phyloP scores from a whole-genome alignment of 2,113 vertebrate genomes.

The Xenopus laevis region DNA sequence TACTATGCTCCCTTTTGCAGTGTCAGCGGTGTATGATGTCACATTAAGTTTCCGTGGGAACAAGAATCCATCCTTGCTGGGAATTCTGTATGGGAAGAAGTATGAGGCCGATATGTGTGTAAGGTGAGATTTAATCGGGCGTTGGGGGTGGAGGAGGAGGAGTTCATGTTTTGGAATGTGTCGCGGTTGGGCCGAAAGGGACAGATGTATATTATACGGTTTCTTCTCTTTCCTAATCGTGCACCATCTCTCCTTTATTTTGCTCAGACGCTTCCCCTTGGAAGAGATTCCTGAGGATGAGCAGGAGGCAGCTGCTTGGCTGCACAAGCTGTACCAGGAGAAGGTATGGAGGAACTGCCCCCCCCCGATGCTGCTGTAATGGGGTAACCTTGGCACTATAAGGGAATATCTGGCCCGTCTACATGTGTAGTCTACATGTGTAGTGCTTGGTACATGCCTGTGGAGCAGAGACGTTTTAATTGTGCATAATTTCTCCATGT shows the following conservation, averaged over 20 bases:
- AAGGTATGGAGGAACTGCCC: constrained; percentile 69
- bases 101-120: constrained; percentile 94
- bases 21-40: constrained; percentile 91
- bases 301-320: constrained; percentile 85
- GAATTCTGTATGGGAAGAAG: constrained; percentile 90
- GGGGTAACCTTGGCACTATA: too few relatives aligned
- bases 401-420: too few relatives aligned
- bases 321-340: constrained; percentile 96
- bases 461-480: too few relatives aligned
- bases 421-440: too few relatives aligned
- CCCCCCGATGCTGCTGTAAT: background rate
- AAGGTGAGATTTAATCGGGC: constrained; percentile 66
- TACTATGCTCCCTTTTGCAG: constrained; percentile 55
- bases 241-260: constrained; percentile 4
- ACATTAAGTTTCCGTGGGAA: constrained; percentile 95
- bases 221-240: background rate
- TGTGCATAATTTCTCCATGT: too few relatives aligned
- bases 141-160: background rate
- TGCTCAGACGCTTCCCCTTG: constrained; percentile 82
- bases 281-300: constrained; percentile 90
- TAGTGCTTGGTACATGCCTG: too few relatives aligned
- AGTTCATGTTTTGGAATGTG: background rate
- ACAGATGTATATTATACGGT: too few relatives aligned
- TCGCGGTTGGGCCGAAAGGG: background rate
- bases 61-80: constrained; percentile 89